Evolutionary conservation across 2,797 vertebrate genomes (phyloP).

Genomic region (Cryptoprocta ferox): DNA sequence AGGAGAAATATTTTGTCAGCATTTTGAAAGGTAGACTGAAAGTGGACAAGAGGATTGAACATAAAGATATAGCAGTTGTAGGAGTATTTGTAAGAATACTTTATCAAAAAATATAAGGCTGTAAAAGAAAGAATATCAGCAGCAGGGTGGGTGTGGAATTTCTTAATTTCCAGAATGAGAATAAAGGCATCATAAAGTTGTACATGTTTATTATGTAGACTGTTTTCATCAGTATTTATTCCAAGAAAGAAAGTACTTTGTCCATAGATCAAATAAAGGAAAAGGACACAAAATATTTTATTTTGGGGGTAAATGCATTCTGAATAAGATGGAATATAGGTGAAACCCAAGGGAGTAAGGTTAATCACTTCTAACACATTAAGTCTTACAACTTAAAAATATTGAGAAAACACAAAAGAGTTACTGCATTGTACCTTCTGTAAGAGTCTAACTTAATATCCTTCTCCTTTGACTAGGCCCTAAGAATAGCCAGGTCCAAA

Average conservation of each 20-base stretch:
- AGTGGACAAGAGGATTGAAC: background rate
- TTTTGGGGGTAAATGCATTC: background rate
- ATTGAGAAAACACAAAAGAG: background rate
- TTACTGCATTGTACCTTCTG: background rate
- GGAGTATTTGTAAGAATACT: background rate
- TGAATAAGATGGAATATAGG: background rate
- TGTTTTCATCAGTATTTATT: background rate
- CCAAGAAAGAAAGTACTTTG: background rate
- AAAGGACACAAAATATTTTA: background rate
- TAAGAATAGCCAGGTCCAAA: constrained; percentile 7
- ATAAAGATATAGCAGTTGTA: background rate
- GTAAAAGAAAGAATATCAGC: background rate
- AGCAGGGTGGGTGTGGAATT: background rate
- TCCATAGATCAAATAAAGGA: background rate
- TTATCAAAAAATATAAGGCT: background rate
- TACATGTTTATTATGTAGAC: background rate
- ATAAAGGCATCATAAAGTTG: background rate
- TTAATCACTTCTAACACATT: background rate
- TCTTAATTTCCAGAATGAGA: constrained; percentile 4
- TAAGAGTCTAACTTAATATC: background rate
- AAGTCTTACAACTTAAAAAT: background rate
- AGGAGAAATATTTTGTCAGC: background rate
- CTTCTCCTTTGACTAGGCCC: background rate
- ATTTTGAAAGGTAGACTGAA: background rate
- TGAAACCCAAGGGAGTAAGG: background rate